Evolutionary conservation across 2,888 invertebrate species (phyloP), one percentile per base, ranked within the genome.

Genomic region (Sarcophaga caerulescens): DNA sequence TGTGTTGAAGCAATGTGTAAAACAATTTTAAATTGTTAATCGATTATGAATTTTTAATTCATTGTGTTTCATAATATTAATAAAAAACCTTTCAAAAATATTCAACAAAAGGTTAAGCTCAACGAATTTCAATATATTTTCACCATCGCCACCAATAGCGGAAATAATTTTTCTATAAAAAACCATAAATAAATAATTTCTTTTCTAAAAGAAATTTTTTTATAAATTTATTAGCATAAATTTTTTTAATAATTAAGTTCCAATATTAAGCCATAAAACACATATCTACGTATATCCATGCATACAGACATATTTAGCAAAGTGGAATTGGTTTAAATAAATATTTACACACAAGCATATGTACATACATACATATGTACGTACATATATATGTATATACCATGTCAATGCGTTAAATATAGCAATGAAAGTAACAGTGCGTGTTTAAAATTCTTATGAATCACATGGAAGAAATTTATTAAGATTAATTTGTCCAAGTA

Each of bases 371-470:
- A 25, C 4, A 6, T 35, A 35, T 6, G 8, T 35, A 35, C 10
- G 35, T 35, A 8, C 1, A 2, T 8, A 10, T 23, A 23, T 23
- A 23, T 35, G 35, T 25, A 10, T 35, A 35, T 35, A 35, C 35
- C 35, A 35, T 35, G 8, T 8, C 14, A 12, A 17, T 52, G 5
- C 52, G 52, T 52, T 52, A 60, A 84, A 80, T 70, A 84, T 82
- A 75, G 84, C 85, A 87, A 88, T 68, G 87, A 88, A 88, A 88
- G 87, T 85, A 86, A 87, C 60, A 88, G 87, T 85, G 82, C 85
- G 85, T 87, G 85, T 84, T 77, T 87, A 68, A 78, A 87, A 85
- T 87, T 82, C 81, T 86, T 86, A 59, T 78, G 66, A 81, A 76
- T 71, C 25, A 62, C 21, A 80, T 52, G 52, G 1, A 52, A 74